A percentile compares a stretch with the other conserved stretches of the same genome.
These are phyloP conservation scores for Rotaria macrura DNA, from an alignment of 2,888 invertebrate genomes.

Conservation along the genomic window DNA sequence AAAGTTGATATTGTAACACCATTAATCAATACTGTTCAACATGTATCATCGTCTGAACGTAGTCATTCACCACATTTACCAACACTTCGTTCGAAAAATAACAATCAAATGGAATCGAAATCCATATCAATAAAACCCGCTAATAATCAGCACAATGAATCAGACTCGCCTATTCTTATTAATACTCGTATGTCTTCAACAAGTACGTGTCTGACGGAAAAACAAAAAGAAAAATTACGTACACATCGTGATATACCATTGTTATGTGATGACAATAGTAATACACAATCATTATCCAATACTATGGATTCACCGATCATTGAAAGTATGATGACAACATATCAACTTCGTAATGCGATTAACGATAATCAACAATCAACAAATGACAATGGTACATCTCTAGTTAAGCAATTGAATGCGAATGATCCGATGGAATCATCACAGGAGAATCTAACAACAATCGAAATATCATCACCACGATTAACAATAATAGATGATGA, in stretches of 20 bases:
- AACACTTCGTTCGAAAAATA: not conserved
- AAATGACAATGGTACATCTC: not conserved
- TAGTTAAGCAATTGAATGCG: not conserved
- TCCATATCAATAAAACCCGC: not conserved
- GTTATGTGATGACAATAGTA: conserved; percentile 7
- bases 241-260: not conserved
- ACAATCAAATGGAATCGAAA: not conserved
- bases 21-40: not conserved
- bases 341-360: not conserved
- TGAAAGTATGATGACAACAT: not conserved
- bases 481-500: not conserved
- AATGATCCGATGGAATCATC: not conserved
- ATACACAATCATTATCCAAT: not conserved
- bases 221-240: conserved; percentile 19
- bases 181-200: not conserved
- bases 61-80: not conserved
- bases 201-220: not conserved
- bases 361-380: not conserved
- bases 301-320: not conserved
- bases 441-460: not conserved
- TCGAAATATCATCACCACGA: not conserved
- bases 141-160: not conserved
- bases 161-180: not conserved
- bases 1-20: not conserved
- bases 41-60: not conserved